A percentile compares a stretch with the other conserved stretches of the same genome.
Evolutionary conservation across 2,797 vertebrate genomes (phyloP).

Genomic region (Sylvilagus floridanus): DNA sequence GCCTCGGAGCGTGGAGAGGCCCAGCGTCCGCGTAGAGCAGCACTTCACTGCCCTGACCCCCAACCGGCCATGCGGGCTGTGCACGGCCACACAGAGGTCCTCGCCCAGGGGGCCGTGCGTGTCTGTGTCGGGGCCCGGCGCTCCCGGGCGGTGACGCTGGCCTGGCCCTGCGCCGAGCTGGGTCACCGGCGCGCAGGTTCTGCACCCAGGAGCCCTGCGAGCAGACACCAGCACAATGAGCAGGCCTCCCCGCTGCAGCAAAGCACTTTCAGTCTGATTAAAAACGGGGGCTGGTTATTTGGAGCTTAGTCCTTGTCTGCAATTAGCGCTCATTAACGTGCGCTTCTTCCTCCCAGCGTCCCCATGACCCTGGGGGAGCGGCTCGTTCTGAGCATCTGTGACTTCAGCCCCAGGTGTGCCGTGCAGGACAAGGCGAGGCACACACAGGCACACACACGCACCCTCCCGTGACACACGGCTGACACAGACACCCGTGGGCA

Average conservation of each 20-base stretch:
- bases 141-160: rapidly evolving
- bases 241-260: not conserved
- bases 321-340: not conserved
- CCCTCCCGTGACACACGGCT: not conserved
- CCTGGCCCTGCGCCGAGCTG: rapidly evolving
- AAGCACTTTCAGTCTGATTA: not conserved
- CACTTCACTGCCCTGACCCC: not conserved
- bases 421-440: too few species aligned
- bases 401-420: not conserved
- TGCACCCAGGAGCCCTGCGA: rapidly evolving
- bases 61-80: rapidly evolving
- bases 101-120: too few species aligned
- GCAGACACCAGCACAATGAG: not conserved
- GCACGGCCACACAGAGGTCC: not conserved
- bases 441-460: not conserved
- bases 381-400: not conserved
- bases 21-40: not conserved
- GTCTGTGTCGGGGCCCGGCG: too few species aligned
- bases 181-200: not conserved
- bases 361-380: rapidly evolving
- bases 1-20: not conserved
- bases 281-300: not conserved
- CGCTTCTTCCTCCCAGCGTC: not conserved
- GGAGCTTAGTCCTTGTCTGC: not conserved
- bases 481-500: not conserved